Percentiles rank a stretch among this genome's conserved stretches.
These are phyloP conservation scores for Takifugu rubripes DNA, from an alignment of 2,797 vertebrate genomes.

Conservation along the genomic window DNA sequence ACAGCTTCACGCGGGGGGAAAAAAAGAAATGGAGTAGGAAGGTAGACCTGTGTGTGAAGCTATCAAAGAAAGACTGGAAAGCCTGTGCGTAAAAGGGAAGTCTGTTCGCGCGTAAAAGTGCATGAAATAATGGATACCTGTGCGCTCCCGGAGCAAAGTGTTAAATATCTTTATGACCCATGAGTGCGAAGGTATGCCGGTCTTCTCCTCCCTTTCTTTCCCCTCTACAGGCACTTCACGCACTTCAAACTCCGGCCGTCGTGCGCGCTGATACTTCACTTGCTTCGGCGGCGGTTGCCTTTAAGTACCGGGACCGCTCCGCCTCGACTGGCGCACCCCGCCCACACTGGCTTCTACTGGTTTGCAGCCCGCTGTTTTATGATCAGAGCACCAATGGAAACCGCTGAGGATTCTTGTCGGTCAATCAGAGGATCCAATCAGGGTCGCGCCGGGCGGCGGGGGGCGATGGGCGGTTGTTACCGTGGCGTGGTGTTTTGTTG, in stretches of 20 bases:
- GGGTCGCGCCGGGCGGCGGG: slow-evolving; percentile 24
- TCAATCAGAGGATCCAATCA: slow-evolving; percentile 50
- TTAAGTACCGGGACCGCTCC: slow-evolving; percentile 78
- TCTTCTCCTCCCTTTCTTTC: slow-evolving; percentile 36
- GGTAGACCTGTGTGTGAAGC: not conserved
- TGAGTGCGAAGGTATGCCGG: slow-evolving; percentile 53
- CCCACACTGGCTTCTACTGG: slow-evolving; percentile 41
- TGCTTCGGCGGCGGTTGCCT: slow-evolving; percentile 44
- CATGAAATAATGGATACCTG: slow-evolving; percentile 63
- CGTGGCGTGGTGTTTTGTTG: slow-evolving; percentile 69
- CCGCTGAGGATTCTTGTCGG: slow-evolving; percentile 8
- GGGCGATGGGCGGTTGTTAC: slow-evolving; percentile 62
- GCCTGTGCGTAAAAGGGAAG: slow-evolving; percentile 7
- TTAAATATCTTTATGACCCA: slow-evolving; percentile 76
- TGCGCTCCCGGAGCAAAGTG: slow-evolving; percentile 69
- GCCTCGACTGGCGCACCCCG: slow-evolving; percentile 56
- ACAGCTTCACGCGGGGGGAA: slow-evolving; percentile 14
- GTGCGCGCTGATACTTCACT: slow-evolving; percentile 30
- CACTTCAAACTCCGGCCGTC: slow-evolving; percentile 37
- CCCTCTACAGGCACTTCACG: slow-evolving; percentile 28
- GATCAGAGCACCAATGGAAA: slow-evolving; percentile 39
- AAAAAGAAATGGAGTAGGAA: not conserved
- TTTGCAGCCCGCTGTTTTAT: slow-evolving; percentile 16
- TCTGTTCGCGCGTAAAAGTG: slow-evolving; percentile 44
- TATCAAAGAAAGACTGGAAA: not conserved